Evolutionary conservation across 1,140 invertebrate genomes (phyloP).

Genomic region (Apis florea): DNA sequence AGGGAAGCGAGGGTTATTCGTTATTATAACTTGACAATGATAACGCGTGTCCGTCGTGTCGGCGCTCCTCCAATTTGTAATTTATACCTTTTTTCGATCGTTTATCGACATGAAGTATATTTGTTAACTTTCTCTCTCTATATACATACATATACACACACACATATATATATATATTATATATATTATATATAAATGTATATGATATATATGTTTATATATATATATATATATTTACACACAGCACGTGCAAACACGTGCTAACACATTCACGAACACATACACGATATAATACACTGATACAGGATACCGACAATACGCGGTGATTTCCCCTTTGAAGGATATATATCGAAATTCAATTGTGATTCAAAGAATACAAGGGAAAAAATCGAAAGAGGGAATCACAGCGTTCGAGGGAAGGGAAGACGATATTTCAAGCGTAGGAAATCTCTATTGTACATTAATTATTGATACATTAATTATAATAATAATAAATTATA

Average conservation of each 20-base stretch:
- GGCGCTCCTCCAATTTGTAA: conserved; percentile 48
- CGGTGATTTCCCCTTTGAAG: conserved; percentile 53
- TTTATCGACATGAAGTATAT: conserved; percentile 65
- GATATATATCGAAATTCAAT: conserved; percentile 18
- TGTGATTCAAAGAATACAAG: conserved; percentile 39
- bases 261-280: no score
- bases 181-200: conserved; percentile 41
- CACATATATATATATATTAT: conserved; percentile 28
- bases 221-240: conserved; percentile 7
- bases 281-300: background rate
- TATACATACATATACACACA: conserved; percentile 43
- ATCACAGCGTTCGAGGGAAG: conserved; percentile 54
- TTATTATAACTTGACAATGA: background rate
- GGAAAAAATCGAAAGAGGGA: conserved; percentile 39
- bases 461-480: conserved; percentile 80
- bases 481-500: conserved; percentile 80
- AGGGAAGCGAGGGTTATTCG: conserved; percentile 32
- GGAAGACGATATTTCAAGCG: conserved; percentile 72
- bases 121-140: conserved; percentile 61
- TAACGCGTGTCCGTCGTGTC: conserved; percentile 49
- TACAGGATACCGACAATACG: conserved; percentile 48
- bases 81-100: conserved; percentile 59
- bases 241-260: background rate
- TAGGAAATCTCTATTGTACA: conserved; percentile 80
- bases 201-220: conserved; percentile 40